A percentile compares a stretch with the other conserved stretches of the same genome.
Conservation (phyloP, 2,113 vertebrate genomes). For the Nesoenas mayeri region DNA sequence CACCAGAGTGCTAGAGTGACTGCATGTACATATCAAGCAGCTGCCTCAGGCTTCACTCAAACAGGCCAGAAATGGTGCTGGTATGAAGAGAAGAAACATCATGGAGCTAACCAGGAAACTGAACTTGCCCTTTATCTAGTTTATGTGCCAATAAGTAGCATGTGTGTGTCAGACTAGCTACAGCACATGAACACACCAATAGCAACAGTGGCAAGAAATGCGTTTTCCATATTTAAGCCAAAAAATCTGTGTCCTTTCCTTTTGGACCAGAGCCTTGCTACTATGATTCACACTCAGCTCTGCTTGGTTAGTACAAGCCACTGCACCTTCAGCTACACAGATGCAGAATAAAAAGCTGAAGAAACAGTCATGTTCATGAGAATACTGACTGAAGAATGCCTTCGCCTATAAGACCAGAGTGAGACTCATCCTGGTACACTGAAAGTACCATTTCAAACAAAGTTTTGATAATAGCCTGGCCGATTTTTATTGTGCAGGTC, state of each 20-base stretch:
- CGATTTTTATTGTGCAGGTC: not conserved
- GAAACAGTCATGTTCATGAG: not conserved
- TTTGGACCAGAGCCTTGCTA: not conserved
- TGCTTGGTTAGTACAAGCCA: not conserved
- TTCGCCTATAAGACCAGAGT: accelerated
- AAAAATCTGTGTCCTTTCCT: conserved; percentile 11
- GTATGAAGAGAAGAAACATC: not conserved
- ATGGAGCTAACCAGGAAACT: not conserved
- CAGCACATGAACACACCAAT: not conserved
- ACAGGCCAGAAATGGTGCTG: not conserved
- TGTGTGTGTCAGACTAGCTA: not conserved
- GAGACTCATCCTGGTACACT: not conserved
- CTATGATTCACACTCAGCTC: not conserved
- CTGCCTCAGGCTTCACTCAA: not conserved
- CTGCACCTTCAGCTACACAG: not conserved
- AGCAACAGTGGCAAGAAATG: not conserved
- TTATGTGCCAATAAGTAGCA: not conserved
- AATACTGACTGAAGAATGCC: not conserved
- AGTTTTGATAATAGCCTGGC: not conserved
- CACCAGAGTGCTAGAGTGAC: too few relatives aligned
- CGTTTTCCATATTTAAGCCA: not conserved
- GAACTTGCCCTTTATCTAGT: not conserved
- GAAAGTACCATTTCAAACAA: not conserved
- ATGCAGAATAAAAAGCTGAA: not conserved
- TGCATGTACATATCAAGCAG: not conserved